Evolutionary conservation across 2,888 invertebrate species (phyloP), one percentile per base, ranked within the genome.

Genomic region (Coecobrya sp.): DNA sequence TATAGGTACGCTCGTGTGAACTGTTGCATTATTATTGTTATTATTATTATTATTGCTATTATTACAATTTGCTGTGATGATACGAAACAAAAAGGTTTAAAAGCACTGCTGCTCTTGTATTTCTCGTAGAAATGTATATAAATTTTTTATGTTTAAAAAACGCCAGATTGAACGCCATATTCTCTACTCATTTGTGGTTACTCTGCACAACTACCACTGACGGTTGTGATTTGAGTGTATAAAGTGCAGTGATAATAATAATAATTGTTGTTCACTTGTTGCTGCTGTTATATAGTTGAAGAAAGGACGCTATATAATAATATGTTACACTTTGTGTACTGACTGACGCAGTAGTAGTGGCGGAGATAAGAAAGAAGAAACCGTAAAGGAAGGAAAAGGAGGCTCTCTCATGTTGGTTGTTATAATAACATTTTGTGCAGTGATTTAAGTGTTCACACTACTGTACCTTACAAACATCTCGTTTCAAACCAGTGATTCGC

Each of bases 401-500:
- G 76, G 49, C 76, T 76, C 45, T 49, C 76, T 42, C 42, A 62
- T 25, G 42, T n/a, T n/a, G n/a, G n/a, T n/a, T n/a, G n/a, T n/a
- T n/a, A n/a, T n/a, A n/a, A n/a, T n/a, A n/a, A n/a, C n/a, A n/a
- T n/a, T n/a, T n/a, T 81, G 55, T 22, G 76, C 45, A 19, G 81
- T 81, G 59, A 55, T 81, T 81, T 30, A 55, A 81, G 81, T 59
- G 81, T 30, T 81, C 59, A 59, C 27, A 30, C 11, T 55, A 55
- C 13, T 5, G 45, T 25, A 52, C 25, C 0, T 16, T 79, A 68
- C 49, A 86, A 59, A 36, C 76, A 10, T 36, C 49, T 68, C 82
- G 68, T 68, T 82, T 82, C 89, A 82, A 81, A n/a, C n/a, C 88
- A 81, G 89, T 68, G 89, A 82, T 36, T 89, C 27, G n/a, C 68